Base-by-base conservation (phyloP, 2,113 vertebrate species). In the Struthio camelus region DNA sequence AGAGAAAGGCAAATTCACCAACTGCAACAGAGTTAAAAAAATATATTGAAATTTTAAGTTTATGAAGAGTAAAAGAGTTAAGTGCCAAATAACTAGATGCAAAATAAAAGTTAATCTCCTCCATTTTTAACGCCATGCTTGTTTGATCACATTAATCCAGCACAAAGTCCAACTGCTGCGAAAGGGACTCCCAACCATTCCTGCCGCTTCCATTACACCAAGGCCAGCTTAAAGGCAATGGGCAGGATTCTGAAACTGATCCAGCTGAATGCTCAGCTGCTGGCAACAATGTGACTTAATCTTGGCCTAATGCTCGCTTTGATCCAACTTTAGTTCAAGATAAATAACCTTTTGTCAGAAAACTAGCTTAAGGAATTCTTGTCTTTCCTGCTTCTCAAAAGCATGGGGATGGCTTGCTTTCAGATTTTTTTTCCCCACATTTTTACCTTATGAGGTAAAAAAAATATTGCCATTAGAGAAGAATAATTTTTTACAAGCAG, bases 321-420 rank as follows among this genome's bases (percentile, higher is more conserved):
- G 59, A 71, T 30, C 42, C 42, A 87, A 46, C 59, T 92, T 75
- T 6, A 92, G 50, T 32, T 67, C 51, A 42, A 81, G 65, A 58
- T 76, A 81, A 92, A 83, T 46, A 51, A 50, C 46, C 40, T 75
- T 78, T 50, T 70, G 46, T 81, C 73, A 95, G 46, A 30, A 92
- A 69, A 81, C n/a, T 36, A 78, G 34, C 38, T 72, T 79, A 90
- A 67, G 18, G 73, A 94, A 95, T 61, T 80, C 72, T 71, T 90
- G 64, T 64, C 70, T 71, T 86, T 95, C 46, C 51, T 93, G 64
- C 61, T 81, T 93, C n/a, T 42, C 59, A 64, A 88, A 95, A 89
- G 51, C 34, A 69, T 13, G 51, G 78, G 0, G 2, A 81, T 18
- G 58, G 65, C 27, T 87, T 92, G 38, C 32, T 88, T 94, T 92